These are phyloP conservation scores for Phycodurus eques DNA, from an alignment of 2,113 vertebrate species.

Conservation along the genomic window DNA sequence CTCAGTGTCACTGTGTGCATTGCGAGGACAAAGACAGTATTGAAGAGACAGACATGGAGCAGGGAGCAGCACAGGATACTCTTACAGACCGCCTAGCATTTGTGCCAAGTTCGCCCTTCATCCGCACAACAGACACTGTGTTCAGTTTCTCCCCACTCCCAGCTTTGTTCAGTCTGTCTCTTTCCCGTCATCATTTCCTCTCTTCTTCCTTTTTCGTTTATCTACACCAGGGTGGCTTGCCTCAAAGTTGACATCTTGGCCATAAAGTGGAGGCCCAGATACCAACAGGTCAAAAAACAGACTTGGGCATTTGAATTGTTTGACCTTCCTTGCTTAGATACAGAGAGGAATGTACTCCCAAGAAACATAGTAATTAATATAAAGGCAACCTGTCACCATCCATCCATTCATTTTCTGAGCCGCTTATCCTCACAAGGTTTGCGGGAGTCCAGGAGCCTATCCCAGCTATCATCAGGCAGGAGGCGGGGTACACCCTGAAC, in stretches of 20 bases:
- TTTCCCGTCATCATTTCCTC: constrained; percentile 38
- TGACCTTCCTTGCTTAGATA: constrained; percentile 49
- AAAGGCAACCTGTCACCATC: constrained; percentile 4
- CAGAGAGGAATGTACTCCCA: constrained; percentile 32
- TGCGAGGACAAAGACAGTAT: constrained; percentile 76
- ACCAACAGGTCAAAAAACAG: constrained; percentile 57
- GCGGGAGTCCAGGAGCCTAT: too few species aligned
- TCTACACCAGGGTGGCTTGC: constrained; percentile 65
- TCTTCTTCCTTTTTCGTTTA: constrained; percentile 42
- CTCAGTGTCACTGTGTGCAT: constrained; percentile 74
- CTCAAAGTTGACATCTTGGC: constrained; percentile 49
- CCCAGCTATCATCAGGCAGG: too few species aligned
- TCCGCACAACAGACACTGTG: constrained; percentile 78
- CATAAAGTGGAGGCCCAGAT: constrained; percentile 67
- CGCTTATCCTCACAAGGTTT: too few species aligned
- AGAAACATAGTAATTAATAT: constrained; percentile 42
- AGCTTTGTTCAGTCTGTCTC: constrained; percentile 68
- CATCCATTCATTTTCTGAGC: too few species aligned
- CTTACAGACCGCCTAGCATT: constrained; percentile 74
- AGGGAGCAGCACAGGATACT: constrained; percentile 76
- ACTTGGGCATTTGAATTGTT: constrained; percentile 44
- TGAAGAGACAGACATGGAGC: constrained; percentile 71
- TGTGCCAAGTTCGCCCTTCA: constrained; percentile 74
- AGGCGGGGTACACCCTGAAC: too few species aligned
- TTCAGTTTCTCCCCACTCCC: constrained; percentile 72